Base-by-base conservation (phyloP, 2,797 vertebrate species). In the Coregonus suidteri region DNA sequence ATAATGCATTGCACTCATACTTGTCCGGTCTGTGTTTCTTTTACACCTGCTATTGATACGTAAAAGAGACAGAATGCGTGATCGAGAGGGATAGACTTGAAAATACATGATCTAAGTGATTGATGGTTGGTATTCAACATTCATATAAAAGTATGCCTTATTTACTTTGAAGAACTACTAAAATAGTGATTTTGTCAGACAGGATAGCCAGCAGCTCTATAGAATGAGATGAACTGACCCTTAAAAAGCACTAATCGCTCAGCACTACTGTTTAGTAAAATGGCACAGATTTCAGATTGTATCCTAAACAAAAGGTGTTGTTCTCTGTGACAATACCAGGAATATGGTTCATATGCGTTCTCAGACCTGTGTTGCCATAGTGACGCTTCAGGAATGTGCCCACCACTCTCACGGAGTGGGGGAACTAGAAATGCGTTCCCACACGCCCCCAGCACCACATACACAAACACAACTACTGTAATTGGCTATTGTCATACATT, bases 311-410 rank as follows among this genome's bases (percentile, higher is more conserved):
- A 47, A 77, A 53, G 64, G 56, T n/a, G 52, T 73, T 16, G 79
- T 83, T 81, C 72, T 37, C 69, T 41, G 16, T 56, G 75, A 79
- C 51, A 65, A 0, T 15, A 71, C 31, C 15, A 1, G 35, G 14
- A 59, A n/a, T 35, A 0, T 47, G 51, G 14, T 71, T 54, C 76
- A 54, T 1, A 0, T 9, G 2, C 37, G 25, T n/a, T 4, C 76
- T 72, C 53, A 81, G 87, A 86, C 75, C 67, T 84, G 64, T 15
- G 83, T 71, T 82, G 67, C 78, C 80, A 67, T 56, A 56, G 47
- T 41, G 75, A 82, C 71, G 4, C 37, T 34, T 6, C 47, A 59
- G 87, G 84, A 91, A 88, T 86, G 85, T 82, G 69, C 41, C 74
- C 67, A 52, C 80, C 18, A 15, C 54, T 62, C 72, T 5, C 20